Percentiles rank a stretch among this genome's conserved stretches.
These are phyloP conservation scores for Platynereis dumerilii DNA, from an alignment of 2,888 invertebrate genomes.

Conservation along the genomic window DNA sequence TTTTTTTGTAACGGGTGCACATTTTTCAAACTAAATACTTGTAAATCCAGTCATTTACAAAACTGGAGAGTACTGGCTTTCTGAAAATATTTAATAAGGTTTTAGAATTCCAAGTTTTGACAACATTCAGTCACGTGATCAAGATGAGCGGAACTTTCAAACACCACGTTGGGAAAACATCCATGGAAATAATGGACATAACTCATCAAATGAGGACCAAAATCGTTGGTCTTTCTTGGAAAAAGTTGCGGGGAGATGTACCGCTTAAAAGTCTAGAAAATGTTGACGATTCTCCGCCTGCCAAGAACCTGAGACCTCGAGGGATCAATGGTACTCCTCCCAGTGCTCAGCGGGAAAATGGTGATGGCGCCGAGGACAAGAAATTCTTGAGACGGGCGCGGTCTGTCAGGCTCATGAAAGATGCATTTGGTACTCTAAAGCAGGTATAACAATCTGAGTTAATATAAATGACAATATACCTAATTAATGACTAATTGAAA, in stretches of 20 bases:
- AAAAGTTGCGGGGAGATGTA: slow-evolving; percentile 5
- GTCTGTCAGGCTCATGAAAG: slow-evolving; percentile 41
- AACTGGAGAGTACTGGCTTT: too few species aligned
- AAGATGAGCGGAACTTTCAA: slow-evolving; percentile 1
- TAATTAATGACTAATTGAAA: too few species aligned
- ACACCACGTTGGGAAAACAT: background rate
- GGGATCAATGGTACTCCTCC: background rate
- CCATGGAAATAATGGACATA: background rate
- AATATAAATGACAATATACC: too few species aligned
- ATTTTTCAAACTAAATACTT: background rate
- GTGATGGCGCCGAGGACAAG: background rate
- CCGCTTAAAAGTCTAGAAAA: slow-evolving; percentile 4
- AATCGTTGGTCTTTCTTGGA: slow-evolving; percentile 23
- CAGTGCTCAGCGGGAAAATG: background rate
- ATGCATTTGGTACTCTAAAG: slow-evolving; percentile 50
- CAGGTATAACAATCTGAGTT: slow-evolving; percentile 39
- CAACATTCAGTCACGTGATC: background rate
- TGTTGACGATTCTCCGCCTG: background rate
- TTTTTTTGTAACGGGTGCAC: background rate
- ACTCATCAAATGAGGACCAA: background rate
- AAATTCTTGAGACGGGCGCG: slow-evolving; percentile 32
- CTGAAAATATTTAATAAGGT: background rate
- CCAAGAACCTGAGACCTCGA: background rate
- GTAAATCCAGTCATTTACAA: too few species aligned
- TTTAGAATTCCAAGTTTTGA: background rate